Evolutionary conservation across 2,888 invertebrate genomes (phyloP).

Genomic region (Pilophorus perplexus): DNA sequence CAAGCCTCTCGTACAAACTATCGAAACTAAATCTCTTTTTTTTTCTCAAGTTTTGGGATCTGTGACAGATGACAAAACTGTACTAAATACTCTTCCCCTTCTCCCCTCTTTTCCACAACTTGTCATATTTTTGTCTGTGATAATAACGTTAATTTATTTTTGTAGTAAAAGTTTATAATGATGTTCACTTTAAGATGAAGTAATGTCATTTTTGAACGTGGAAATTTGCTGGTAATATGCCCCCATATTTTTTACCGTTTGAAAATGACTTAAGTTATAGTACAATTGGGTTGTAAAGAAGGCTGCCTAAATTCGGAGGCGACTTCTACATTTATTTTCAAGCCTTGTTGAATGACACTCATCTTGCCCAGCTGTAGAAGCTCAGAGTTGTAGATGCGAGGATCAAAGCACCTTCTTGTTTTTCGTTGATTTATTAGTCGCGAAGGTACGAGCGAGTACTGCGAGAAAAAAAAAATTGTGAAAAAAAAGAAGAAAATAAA

Average conservation of each 20-base stretch:
- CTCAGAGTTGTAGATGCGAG: neutral
- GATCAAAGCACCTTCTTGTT: conserved; percentile 10
- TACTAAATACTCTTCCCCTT: conserved; percentile 35
- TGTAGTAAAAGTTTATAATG: conserved; percentile 51
- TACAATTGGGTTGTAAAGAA: conserved; percentile 4
- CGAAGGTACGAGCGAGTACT: no score
- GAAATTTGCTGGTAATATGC: conserved; percentile 42
- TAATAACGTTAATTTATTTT: conserved; percentile 48
- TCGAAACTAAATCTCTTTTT: conserved; percentile 29
- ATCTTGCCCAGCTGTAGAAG: conserved; percentile 30
- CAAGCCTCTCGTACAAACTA: no score
- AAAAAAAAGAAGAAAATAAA: neutral
- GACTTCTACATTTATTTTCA: no score
- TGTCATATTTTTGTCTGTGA: conserved; percentile 47
- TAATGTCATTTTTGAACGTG: conserved; percentile 55
- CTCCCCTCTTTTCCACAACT: conserved; percentile 22
- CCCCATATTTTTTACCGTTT: conserved; percentile 45
- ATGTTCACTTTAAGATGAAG: conserved; percentile 61
- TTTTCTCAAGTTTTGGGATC: no score
- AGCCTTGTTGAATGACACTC: no score
- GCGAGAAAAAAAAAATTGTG: neutral
- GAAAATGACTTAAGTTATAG: conserved; percentile 46
- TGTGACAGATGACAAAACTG: no score
- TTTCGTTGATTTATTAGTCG: no score
- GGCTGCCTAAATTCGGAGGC: no score